Evolutionary conservation across 2,888 invertebrate genomes (phyloP).

Genomic region (Lampropteryx suffumata): DNA sequence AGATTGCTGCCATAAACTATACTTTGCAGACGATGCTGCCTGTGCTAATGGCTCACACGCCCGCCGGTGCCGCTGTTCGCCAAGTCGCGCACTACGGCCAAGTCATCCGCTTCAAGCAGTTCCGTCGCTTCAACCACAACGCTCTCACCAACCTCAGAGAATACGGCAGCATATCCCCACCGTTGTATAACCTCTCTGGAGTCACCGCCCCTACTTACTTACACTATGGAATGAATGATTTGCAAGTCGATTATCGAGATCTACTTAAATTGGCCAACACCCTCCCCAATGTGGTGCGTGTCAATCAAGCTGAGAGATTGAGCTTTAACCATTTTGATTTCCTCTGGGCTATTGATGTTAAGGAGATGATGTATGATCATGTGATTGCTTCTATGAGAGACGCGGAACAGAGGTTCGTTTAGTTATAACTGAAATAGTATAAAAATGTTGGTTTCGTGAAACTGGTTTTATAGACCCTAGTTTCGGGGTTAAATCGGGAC

Average conservation of each 20-base stretch:
- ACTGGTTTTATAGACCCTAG: slow-evolving; percentile 3
- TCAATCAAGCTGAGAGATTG: slow-evolving; percentile 32
- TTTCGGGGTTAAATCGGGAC: neutral
- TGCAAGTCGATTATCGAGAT: slow-evolving; percentile 43
- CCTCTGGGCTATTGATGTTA: slow-evolving; percentile 50
- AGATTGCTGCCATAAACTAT: too few species aligned
- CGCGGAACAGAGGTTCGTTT: slow-evolving; percentile 39
- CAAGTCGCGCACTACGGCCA: slow-evolving; percentile 59
- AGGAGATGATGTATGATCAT: slow-evolving; percentile 39
- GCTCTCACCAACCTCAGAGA: slow-evolving; percentile 39
- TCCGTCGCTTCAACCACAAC: slow-evolving; percentile 51
- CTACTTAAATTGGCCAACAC: slow-evolving; percentile 35
- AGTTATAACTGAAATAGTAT: neutral
- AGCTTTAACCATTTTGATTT: slow-evolving; percentile 55
- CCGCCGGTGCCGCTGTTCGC: slow-evolving; percentile 55
- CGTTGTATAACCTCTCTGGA: slow-evolving; percentile 45
- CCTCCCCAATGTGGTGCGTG: slow-evolving; percentile 40
- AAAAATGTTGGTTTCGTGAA: neutral
- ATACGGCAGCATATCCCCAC: slow-evolving; percentile 49
- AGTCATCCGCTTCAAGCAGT: slow-evolving; percentile 41
- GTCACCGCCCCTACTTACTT: slow-evolving; percentile 47
- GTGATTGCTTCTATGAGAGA: slow-evolving; percentile 41
- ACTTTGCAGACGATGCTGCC: slow-evolving; percentile 55
- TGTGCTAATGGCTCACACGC: slow-evolving; percentile 50
- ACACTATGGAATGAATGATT: slow-evolving; percentile 47